These are phyloP conservation scores for Lepidonotus clava DNA, from an alignment of 2,888 invertebrate genomes.

Conservation along the genomic window DNA sequence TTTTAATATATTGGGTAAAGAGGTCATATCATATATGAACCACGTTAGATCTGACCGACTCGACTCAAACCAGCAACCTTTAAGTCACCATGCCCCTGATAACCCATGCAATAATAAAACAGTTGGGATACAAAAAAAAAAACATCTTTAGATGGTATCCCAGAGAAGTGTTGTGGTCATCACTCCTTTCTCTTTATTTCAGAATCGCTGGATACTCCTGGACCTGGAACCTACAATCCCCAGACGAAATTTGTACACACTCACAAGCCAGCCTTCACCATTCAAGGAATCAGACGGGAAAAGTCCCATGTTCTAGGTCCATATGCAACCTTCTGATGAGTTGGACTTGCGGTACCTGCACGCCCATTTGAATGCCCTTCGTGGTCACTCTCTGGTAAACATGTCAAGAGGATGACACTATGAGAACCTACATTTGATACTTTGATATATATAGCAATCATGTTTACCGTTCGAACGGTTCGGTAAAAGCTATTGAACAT, in stretches of 20 bases:
- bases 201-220: constrained; percentile 71
- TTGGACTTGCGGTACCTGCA: too few species aligned
- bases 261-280: constrained; percentile 71
- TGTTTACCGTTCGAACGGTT: too few species aligned
- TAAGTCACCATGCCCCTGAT: not conserved
- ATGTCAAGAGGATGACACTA: too few species aligned
- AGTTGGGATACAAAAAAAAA: not conserved
- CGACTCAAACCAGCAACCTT: not conserved
- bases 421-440: too few species aligned
- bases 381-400: too few species aligned
- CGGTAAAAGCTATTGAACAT: too few species aligned
- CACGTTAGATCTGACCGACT: not conserved
- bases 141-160: not conserved
- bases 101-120: not conserved
- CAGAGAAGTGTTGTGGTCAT: not conserved
- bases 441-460: too few species aligned
- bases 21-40: not conserved
- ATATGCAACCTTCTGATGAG: constrained; percentile 71
- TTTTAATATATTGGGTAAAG: not conserved
- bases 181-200: constrained; percentile 60
- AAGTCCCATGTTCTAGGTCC: constrained; percentile 75
- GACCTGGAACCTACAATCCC: constrained; percentile 73
- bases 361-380: too few species aligned
- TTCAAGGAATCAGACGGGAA: constrained; percentile 72
- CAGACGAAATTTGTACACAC: not conserved